A percentile compares a stretch with the other conserved stretches of the same genome.
Evolutionary conservation across 1,140 invertebrate species (phyloP).

Genomic region (Parasteatoda tepidariorum): DNA sequence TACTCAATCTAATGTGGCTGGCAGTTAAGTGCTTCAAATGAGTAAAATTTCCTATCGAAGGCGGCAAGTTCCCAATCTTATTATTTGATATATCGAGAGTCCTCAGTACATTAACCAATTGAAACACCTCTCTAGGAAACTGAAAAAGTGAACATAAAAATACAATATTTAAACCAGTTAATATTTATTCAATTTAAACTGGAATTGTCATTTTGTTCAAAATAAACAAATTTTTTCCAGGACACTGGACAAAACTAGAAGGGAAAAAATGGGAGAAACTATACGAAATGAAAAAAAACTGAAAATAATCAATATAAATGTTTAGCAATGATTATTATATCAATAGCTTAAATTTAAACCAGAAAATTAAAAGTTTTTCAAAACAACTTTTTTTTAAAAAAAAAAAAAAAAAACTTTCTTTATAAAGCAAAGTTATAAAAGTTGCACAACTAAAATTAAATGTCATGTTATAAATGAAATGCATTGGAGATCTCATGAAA

Average conservation of each 20-base stretch:
- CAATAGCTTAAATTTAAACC: too few species aligned
- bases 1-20: conserved; percentile 70
- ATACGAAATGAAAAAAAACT: background rate
- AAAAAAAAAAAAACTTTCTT: too few species aligned
- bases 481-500: too few species aligned
- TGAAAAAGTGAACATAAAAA: conserved; percentile 56
- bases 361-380: too few species aligned
- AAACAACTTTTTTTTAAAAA: too few species aligned
- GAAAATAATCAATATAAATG: background rate
- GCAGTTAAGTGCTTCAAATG: conserved; percentile 86
- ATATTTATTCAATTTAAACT: background rate
- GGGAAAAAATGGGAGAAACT: background rate
- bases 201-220: background rate
- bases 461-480: too few species aligned
- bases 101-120: conserved; percentile 76
- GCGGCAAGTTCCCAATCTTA: conserved; percentile 81
- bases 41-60: conserved; percentile 82
- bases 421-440: too few species aligned
- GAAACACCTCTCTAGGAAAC: conserved; percentile 70
- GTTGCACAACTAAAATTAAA: too few species aligned
- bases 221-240: background rate
- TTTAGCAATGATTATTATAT: background rate
- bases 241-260: background rate
- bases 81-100: conserved; percentile 93
- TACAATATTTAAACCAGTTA: background rate